phyloP scores from a whole-genome alignment of 2,797 vertebrate genomes.

The Sebastes flavidus region DNA sequence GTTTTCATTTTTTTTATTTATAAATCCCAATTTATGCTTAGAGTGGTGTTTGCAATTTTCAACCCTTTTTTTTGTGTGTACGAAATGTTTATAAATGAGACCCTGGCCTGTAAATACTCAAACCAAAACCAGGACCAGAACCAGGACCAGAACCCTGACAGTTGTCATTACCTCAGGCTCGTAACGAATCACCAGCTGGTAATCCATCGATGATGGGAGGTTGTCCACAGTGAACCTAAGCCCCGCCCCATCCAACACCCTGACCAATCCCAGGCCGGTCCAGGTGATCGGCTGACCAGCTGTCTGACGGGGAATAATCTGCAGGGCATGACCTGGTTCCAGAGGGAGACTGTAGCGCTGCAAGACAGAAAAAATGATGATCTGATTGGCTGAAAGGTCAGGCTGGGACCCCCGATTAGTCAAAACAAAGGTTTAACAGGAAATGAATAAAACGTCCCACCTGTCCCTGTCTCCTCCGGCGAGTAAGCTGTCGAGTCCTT shows the following conservation, averaged over 20 bases:
- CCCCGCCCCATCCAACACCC: slow-evolving; percentile 78
- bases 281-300: slow-evolving; percentile 74
- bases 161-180: slow-evolving; percentile 83
- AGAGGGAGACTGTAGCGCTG: slow-evolving; percentile 64
- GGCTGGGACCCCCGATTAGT: not conserved
- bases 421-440: not conserved
- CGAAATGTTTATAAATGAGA: too few species aligned
- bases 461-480: slow-evolving; percentile 60
- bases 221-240: slow-evolving; percentile 86
- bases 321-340: slow-evolving; percentile 60
- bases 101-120: too few species aligned
- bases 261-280: slow-evolving; percentile 87
- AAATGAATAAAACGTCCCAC: slow-evolving; percentile 18
- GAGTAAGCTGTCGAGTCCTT: slow-evolving; percentile 66
- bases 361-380: not conserved
- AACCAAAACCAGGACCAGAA: not conserved
- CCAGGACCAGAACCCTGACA: not conserved
- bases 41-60: too few species aligned
- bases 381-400: not conserved
- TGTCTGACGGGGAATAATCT: slow-evolving; percentile 76
- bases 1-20: too few species aligned
- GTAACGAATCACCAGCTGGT: slow-evolving; percentile 83
- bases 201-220: slow-evolving; percentile 83
- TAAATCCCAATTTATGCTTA: too few species aligned
- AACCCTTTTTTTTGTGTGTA: too few species aligned